Conservation (phyloP, 2,797 vertebrate genomes). For the Labeo calbasu region DNA sequence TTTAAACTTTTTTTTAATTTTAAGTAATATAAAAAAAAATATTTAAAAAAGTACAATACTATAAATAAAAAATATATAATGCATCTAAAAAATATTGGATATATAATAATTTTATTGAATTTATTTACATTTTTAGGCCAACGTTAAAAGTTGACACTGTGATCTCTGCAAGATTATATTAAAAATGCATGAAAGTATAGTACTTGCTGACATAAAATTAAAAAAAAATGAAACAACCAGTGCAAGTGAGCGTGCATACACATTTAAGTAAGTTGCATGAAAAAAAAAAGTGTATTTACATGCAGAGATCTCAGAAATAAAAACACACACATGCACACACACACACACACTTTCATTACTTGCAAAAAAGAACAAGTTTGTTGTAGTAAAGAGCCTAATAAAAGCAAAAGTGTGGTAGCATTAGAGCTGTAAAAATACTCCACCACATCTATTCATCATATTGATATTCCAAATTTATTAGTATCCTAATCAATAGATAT, state of each 20-base stretch:
- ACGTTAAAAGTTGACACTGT: not conserved
- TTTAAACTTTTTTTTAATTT: too few relatives aligned
- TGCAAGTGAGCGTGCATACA: not conserved
- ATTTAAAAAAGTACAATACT: too few relatives aligned
- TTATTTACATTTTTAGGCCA: not conserved
- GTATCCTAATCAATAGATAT: constrained; percentile 54
- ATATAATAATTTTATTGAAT: not conserved
- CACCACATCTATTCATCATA: constrained; percentile 41
- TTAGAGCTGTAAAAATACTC: constrained; percentile 34
- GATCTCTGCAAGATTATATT: not conserved
- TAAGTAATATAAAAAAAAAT: too few relatives aligned
- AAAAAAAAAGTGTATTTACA: not conserved
- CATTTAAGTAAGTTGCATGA: not conserved
- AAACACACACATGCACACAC: not conserved
- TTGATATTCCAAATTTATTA: constrained; percentile 58
- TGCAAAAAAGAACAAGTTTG: not conserved
- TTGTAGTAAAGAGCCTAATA: not conserved
- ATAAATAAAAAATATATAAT: too few relatives aligned
- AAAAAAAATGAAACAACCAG: too few relatives aligned
- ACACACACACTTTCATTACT: not conserved
- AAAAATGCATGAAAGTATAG: not conserved
- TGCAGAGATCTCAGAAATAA: not conserved
- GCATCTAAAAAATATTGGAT: too few relatives aligned
- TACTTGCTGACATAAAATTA: not conserved
- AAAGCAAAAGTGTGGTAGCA: constrained; percentile 28